Base-by-base conservation (phyloP, 2,888 invertebrate species). In the Ormyrus thymus region DNA sequence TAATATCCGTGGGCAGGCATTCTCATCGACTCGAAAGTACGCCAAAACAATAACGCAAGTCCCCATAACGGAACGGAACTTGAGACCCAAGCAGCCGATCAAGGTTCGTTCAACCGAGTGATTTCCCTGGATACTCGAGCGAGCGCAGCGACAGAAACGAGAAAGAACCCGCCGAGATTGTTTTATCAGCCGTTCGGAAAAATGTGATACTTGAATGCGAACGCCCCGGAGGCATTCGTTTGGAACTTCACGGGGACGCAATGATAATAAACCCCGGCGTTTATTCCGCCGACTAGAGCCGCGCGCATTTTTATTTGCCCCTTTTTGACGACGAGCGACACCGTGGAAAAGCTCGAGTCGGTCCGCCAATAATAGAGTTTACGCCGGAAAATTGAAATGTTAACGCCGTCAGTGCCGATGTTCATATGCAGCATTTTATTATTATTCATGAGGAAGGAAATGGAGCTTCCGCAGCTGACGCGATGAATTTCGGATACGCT, bases 331-430 rank as follows among this genome's bases (percentile, higher is more conserved):
- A 13, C 13, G 50, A 46, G 45, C 15, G 5, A 56, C 11, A 50
- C 51, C 43, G 7, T 50, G 46, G 51, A n/a, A 68, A 61, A 75
- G 29, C n/a, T 0, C n/a, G 11, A 64, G 10, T 65, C 51, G 56
- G n/a, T 29, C 29, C 10, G 13, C 51, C 58, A 59, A 76, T 76
- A 51, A 71, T 71, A 45, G 51, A 70, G n/a, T 76, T 64, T 50
- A 46, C 7, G 13, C 1, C 4, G 45, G 13, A 56, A 51, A 68
- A 68, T 51, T 75, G 9, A 68, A 68, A 76, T 61, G 15, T 43
- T 7, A 29, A 29, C 50, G 1, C 15, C 7, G 48, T 59, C 43
- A 13, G 43, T 50, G 29, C 46, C 5, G 6, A 15, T 10, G 11
- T 29, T 61, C 4, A 13, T 13, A 62, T 4, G 29, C 43, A 13